phyloP scores from a whole-genome alignment of 2,888 invertebrate genomes.

The Cephus pygmeus region DNA sequence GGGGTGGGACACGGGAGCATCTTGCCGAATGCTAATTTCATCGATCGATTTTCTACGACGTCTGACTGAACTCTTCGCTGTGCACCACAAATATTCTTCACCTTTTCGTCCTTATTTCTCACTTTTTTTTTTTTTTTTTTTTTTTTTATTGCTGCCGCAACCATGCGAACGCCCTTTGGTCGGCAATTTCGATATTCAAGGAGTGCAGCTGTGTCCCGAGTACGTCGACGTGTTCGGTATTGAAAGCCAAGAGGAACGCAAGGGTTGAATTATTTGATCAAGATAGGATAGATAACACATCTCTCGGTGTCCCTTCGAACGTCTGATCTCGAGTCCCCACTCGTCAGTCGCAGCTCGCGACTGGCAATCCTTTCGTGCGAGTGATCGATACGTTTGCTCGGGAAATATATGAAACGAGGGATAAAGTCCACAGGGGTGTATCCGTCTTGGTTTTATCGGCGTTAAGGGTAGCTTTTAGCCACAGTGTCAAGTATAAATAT shows the following conservation, averaged over 20 bases:
- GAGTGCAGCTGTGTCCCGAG: not conserved
- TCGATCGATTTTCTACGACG: not conserved
- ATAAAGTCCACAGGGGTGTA: not conserved
- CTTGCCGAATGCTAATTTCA: not conserved
- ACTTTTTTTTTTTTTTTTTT: too few relatives aligned
- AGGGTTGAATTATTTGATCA: not conserved
- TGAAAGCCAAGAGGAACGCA: not conserved
- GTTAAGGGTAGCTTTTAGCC: slow-evolving; percentile 13
- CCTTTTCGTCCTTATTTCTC: not conserved
- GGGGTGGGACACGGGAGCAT: not conserved
- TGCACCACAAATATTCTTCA: not conserved
- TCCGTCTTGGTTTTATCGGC: slow-evolving; percentile 6
- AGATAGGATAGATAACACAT: not conserved
- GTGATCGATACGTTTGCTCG: slow-evolving; percentile 6
- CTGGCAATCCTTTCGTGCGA: not conserved
- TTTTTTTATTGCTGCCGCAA: not conserved
- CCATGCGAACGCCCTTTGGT: not conserved
- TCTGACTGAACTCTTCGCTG: not conserved
- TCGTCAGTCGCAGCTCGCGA: not conserved
- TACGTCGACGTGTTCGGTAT: not conserved
- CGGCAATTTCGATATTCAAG: not conserved
- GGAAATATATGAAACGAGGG: not conserved
- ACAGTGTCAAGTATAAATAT: slow-evolving; percentile 33
- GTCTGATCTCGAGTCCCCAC: not conserved
- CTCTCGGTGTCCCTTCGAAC: not conserved